These are phyloP conservation scores for Plagiodera versicolora DNA, from an alignment of 2,888 invertebrate species.

Conservation along the genomic window DNA sequence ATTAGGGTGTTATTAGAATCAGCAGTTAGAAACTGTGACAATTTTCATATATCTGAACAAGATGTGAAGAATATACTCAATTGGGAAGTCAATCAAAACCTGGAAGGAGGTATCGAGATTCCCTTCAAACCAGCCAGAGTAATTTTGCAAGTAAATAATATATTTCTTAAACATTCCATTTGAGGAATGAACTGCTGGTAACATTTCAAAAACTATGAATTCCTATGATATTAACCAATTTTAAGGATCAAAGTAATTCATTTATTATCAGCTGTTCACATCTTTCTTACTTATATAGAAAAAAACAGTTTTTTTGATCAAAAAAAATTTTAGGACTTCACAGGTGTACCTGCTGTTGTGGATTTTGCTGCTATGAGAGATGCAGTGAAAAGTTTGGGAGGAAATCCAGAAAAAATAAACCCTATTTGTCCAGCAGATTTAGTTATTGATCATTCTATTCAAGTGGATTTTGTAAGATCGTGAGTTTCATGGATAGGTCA, in stretches of 20 bases:
- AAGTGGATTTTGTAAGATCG: slow-evolving; percentile 88
- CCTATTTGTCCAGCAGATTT: slow-evolving; percentile 97
- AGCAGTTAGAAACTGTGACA: slow-evolving; percentile 94
- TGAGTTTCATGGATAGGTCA: slow-evolving; percentile 50
- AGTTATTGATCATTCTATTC: slow-evolving; percentile 97
- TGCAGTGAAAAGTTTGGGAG: slow-evolving; percentile 83
- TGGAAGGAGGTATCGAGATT: slow-evolving; percentile 79
- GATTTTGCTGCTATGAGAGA: slow-evolving; percentile 99
- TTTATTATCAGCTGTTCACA: background rate
- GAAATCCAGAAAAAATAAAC: slow-evolving; percentile 91
- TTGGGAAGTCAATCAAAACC: slow-evolving; percentile 78
- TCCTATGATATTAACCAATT: too few species aligned
- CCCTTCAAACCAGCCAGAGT: slow-evolving; percentile 96
- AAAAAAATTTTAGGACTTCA: slow-evolving; percentile 70
- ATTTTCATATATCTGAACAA: slow-evolving; percentile 81
- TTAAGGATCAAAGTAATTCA: too few species aligned
- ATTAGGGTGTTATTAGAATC: slow-evolving; percentile 93
- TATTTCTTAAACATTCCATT: too few species aligned
- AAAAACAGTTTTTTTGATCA: background rate
- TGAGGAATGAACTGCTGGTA: too few species aligned
- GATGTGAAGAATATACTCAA: slow-evolving; percentile 88
- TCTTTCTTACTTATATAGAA: too few species aligned
- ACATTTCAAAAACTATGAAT: too few species aligned
- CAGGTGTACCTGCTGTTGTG: slow-evolving; percentile 97
- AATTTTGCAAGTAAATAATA: slow-evolving; percentile 77